Evolutionary conservation across 2,888 invertebrate species (phyloP).

Genomic region (Machimus rusticus): DNA sequence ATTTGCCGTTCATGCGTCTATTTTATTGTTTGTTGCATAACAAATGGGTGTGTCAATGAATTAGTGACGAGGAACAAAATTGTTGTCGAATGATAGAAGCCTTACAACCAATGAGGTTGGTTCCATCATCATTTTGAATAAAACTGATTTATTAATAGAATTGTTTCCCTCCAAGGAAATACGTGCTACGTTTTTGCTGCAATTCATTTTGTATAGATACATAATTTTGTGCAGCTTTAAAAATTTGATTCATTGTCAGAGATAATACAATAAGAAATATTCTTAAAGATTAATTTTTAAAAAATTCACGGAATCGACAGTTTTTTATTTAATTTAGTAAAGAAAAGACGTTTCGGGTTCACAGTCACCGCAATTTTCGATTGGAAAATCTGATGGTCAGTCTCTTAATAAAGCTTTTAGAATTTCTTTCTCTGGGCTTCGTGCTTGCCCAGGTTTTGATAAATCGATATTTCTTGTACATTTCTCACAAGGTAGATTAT

Average conservation of each 20-base stretch:
- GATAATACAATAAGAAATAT: neutral
- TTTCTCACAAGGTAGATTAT: no score
- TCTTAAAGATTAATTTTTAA: neutral
- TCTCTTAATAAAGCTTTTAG: neutral
- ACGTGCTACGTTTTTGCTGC: neutral
- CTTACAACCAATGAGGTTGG: neutral
- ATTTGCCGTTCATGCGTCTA: neutral
- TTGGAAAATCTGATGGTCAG: neutral
- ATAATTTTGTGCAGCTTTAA: neutral
- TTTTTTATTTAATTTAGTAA: no score
- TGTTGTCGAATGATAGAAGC: neutral
- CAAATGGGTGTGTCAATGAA: neutral
- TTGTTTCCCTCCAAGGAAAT: neutral
- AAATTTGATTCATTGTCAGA: neutral
- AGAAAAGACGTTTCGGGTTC: no score
- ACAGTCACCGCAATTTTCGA: no score
- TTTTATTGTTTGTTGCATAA: neutral
- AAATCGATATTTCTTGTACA: no score
- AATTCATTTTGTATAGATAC: neutral
- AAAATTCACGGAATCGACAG: neutral
- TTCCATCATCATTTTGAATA: neutral
- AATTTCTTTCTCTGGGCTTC: no score
- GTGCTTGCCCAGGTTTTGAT: no score
- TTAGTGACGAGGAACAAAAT: neutral
- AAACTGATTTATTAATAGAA: neutral